Evolutionary conservation across 2,113 vertebrate species (phyloP).

Genomic region (Petroica traversi): DNA sequence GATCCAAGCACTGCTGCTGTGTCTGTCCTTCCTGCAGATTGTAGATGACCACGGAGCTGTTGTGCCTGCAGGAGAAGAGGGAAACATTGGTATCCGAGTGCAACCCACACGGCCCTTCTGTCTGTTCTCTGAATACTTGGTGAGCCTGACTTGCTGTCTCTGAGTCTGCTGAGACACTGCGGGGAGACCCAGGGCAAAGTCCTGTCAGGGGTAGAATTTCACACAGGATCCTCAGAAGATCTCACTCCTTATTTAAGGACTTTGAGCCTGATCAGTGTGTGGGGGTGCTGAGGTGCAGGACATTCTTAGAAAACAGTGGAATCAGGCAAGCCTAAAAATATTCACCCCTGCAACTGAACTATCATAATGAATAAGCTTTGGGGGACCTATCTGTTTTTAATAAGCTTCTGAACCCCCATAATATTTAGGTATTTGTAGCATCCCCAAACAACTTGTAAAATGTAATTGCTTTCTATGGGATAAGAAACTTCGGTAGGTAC

Average conservation of each 20-base stretch:
- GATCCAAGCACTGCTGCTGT: background rate
- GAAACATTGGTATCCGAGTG: slow-evolving; percentile 74
- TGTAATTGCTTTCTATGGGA: background rate
- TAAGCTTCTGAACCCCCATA: background rate
- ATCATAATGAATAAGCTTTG: background rate
- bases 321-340: background rate
- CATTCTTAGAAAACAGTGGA: background rate
- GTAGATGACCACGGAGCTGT: slow-evolving; percentile 71
- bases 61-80: slow-evolving; percentile 72
- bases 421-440: background rate
- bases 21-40: slow-evolving; percentile 53
- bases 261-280: background rate
- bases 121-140: slow-evolving; percentile 77
- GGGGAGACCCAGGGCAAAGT: background rate
- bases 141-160: slow-evolving; percentile 16
- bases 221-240: background rate
- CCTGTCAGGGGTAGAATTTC: background rate
- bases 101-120: slow-evolving; percentile 73
- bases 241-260: background rate
- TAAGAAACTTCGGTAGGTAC: background rate
- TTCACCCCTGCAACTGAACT: background rate
- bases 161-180: background rate
- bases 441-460: background rate
- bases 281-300: background rate
- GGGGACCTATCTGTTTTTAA: background rate